phyloP scores from a whole-genome alignment of 2,888 invertebrate genomes.

The Pharmacophagus antenor region DNA sequence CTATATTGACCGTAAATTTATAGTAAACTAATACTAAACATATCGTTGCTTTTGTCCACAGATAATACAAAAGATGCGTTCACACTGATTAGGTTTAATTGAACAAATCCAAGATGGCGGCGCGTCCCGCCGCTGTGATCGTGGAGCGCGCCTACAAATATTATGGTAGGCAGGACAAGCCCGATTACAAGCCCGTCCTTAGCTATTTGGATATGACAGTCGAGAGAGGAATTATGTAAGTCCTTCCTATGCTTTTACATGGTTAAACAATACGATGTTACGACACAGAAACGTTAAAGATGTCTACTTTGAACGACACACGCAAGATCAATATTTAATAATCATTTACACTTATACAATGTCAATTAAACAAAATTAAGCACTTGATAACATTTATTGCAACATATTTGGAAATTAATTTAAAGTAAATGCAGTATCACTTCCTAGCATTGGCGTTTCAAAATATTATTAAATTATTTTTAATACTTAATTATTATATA shows the following conservation, averaged over 20 bases:
- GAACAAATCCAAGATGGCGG: conserved; percentile 55
- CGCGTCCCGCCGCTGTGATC: conserved; percentile 80
- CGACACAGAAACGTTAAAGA: neutral
- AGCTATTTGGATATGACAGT: conserved; percentile 87
- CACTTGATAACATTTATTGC: too few species aligned
- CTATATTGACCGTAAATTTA: too few species aligned
- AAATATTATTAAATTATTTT: too few species aligned
- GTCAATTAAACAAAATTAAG: too few species aligned
- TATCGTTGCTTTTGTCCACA: conserved; percentile 42
- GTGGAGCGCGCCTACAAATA: conserved; percentile 85
- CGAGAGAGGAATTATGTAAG: conserved; percentile 88
- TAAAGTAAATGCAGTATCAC: too few species aligned
- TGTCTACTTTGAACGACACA: too few species aligned
- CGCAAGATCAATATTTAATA: neutral
- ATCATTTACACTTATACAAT: too few species aligned
- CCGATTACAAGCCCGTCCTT: conserved; percentile 81
- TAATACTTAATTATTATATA: too few species aligned
- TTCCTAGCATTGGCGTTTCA: too few species aligned
- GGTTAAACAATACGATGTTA: too few species aligned
- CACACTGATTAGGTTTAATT: conserved; percentile 37
- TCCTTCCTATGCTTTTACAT: conserved; percentile 38
- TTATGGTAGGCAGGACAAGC: conserved; percentile 81
- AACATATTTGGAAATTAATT: too few species aligned
- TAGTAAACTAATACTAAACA: neutral
- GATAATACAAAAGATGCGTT: conserved; percentile 46